These are phyloP conservation scores for Lampropteryx suffumata DNA, from an alignment of 2,888 invertebrate species.

Conservation along the genomic window DNA sequence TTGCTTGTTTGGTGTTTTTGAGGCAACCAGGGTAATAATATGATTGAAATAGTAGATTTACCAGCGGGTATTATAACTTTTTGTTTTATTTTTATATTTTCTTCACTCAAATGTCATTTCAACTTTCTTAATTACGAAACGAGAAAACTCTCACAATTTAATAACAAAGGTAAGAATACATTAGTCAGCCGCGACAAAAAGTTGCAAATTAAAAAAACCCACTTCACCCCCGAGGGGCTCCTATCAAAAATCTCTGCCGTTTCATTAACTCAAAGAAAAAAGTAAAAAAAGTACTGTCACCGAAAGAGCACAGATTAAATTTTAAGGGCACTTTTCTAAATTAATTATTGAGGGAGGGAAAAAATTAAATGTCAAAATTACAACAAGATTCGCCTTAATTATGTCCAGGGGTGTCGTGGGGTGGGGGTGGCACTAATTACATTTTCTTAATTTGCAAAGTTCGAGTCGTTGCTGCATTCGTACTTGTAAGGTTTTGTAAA, in stretches of 20 bases:
- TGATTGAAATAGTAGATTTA: no score
- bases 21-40: no score
- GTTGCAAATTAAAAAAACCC: conserved; percentile 47
- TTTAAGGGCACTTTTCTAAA: conserved; percentile 75
- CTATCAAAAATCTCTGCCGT: conserved; percentile 73
- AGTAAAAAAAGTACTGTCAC: conserved; percentile 62
- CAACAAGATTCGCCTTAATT: conserved; percentile 81
- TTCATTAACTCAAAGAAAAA: conserved; percentile 65
- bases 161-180: conserved; percentile 52
- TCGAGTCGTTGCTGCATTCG: conserved; percentile 42
- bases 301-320: conserved; percentile 75
- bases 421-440: conserved; percentile 67
- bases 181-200: conserved; percentile 57
- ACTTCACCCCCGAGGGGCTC: conserved; percentile 32
- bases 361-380: conserved; percentile 82
- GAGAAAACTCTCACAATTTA: conserved; percentile 47
- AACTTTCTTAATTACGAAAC: conserved; percentile 41
- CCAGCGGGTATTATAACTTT: background rate
- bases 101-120: background rate
- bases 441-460: conserved; percentile 82
- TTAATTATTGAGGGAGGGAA: conserved; percentile 73
- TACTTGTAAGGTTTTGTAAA: conserved; percentile 44
- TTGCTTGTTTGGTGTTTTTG: no score
- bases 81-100: conserved; percentile 1
- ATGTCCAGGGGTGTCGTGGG: conserved; percentile 57